Base-by-base conservation (phyloP, 1,140 invertebrate genomes). In the Oryctes rhinoceros region DNA sequence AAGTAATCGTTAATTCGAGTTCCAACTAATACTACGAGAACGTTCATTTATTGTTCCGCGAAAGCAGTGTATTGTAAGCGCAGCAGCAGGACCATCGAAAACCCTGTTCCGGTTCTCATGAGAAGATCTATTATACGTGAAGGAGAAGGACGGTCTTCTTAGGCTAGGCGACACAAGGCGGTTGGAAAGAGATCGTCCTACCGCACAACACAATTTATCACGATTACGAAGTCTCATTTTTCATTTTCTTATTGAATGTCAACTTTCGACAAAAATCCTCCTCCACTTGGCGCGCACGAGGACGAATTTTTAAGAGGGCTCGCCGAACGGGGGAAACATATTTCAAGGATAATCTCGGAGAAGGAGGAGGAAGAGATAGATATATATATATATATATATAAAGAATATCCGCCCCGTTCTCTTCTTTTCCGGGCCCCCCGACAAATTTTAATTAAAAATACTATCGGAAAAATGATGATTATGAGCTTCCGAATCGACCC, bases 171-270 rank as follows among this genome's bases (percentile, higher is more conserved):
- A 15, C 11, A 53, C 7, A 59, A 71, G 24, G 20, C 18, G 11
- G 18, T 62, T 6, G 65, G 10, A 18, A 67, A 67, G 18, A 1
- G 20, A 71, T 35, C 35, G 10, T 5, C 65, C 65, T 71, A 20
- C 24, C 65, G 20, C 24, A 71, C 20, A 71, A 71, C 65, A 71
- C 65, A 30, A 71, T 71, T 71, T 71, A 71, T 71, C 65, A 71
- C 65, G 65, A 71, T 71, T 24, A 24, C 7, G 35, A 30, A 71
- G 20, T 15, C 65, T 24, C 65, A 71, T 71, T 71, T 71, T 71
- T 71, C 65, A 71, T 71, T 71, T 71, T 71, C 65, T 71, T 71
- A 71, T 71, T 71, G 65, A 71, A 71, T 71, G 65, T 71, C 65
- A 71, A 71, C 65, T 71, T 71, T 71, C 65, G 65, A 71, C 65